Percentiles rank a stretch among this genome's conserved stretches.
These are phyloP conservation scores for Acanthopleura granulata DNA, from an alignment of 2,888 invertebrate genomes.

Conservation along the genomic window DNA sequence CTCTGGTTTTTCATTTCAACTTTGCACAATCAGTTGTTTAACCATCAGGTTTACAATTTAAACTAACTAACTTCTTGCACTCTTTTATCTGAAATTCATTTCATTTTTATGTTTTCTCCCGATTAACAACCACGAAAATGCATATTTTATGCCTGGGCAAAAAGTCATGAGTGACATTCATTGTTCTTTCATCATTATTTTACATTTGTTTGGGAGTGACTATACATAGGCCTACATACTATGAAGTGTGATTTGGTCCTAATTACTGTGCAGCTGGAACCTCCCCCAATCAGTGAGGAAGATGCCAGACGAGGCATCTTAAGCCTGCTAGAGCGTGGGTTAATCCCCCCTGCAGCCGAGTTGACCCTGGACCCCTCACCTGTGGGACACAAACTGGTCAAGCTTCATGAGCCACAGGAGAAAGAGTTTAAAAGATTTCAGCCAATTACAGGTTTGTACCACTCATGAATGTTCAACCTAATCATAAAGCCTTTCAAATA, in stretches of 20 bases:
- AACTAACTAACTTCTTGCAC: too few species aligned
- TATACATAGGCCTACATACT: background rate
- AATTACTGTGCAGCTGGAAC: conserved; percentile 54
- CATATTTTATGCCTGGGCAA: too few species aligned
- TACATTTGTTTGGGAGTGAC: background rate
- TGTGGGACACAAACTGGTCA: conserved; percentile 52
- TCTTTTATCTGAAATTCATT: too few species aligned
- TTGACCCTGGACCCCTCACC: conserved; percentile 68
- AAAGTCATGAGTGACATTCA: too few species aligned
- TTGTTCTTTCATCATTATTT: background rate
- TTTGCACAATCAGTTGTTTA: too few species aligned
- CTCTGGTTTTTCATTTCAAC: too few species aligned
- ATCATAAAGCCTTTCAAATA: too few species aligned
- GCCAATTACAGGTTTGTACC: background rate
- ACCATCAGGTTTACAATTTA: too few species aligned
- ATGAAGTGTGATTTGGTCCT: background rate
- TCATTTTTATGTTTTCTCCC: too few species aligned
- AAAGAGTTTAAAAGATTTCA: conserved; percentile 25
- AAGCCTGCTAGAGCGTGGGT: conserved; percentile 65
- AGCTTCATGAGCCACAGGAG: conserved; percentile 56
- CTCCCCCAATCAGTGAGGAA: conserved; percentile 65
- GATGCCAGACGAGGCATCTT: conserved; percentile 68
- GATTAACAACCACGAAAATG: too few species aligned
- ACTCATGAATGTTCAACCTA: too few species aligned
- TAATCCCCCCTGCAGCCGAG: conserved; percentile 68